Conservation (phyloP, 2,888 invertebrate genomes). For the Ethmia dodecea region DNA sequence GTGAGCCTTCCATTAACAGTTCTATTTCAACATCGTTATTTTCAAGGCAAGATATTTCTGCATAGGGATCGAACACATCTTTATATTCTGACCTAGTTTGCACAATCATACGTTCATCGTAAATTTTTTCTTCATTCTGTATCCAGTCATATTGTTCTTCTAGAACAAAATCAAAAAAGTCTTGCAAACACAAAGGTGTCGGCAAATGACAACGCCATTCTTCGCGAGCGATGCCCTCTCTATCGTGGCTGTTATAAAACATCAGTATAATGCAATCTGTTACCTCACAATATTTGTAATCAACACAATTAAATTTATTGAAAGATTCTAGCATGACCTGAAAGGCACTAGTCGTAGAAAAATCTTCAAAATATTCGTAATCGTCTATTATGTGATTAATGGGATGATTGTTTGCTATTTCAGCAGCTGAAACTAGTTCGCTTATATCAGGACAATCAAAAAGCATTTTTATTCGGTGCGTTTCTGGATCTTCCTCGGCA, state of each 20-base stretch:
- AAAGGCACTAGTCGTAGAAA: slow-evolving; percentile 40
- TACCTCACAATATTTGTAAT: slow-evolving; percentile 66
- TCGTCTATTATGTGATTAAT: slow-evolving; percentile 54
- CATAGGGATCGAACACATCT: slow-evolving; percentile 32
- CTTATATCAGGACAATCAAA: slow-evolving; percentile 65
- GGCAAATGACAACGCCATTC: slow-evolving; percentile 66
- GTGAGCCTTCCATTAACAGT: slow-evolving; percentile 60
- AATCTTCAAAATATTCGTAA: slow-evolving; percentile 63
- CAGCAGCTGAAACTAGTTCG: slow-evolving; percentile 58
- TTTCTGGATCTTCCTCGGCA: slow-evolving; percentile 27
- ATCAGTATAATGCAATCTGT: slow-evolving; percentile 59
- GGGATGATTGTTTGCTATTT: slow-evolving; percentile 50
- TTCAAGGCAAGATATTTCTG: slow-evolving; percentile 42
- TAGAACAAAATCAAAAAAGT: slow-evolving; percentile 72
- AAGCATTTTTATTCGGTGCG: slow-evolving; percentile 37
- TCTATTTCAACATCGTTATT: slow-evolving; percentile 46
- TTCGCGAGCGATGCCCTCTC: slow-evolving; percentile 51
- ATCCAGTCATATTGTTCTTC: slow-evolving; percentile 72
- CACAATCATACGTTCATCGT: slow-evolving; percentile 37
- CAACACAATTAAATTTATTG: slow-evolving; percentile 57
- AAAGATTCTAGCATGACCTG: slow-evolving; percentile 55
- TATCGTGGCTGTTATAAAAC: slow-evolving; percentile 62
- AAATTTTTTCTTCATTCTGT: slow-evolving; percentile 50
- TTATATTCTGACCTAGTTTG: slow-evolving; percentile 37
- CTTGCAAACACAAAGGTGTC: slow-evolving; percentile 72